Percentiles rank a stretch among this genome's conserved stretches.
These are phyloP conservation scores for Peromyscus melanophrys DNA, from an alignment of 2,797 vertebrate genomes.

Conservation along the genomic window DNA sequence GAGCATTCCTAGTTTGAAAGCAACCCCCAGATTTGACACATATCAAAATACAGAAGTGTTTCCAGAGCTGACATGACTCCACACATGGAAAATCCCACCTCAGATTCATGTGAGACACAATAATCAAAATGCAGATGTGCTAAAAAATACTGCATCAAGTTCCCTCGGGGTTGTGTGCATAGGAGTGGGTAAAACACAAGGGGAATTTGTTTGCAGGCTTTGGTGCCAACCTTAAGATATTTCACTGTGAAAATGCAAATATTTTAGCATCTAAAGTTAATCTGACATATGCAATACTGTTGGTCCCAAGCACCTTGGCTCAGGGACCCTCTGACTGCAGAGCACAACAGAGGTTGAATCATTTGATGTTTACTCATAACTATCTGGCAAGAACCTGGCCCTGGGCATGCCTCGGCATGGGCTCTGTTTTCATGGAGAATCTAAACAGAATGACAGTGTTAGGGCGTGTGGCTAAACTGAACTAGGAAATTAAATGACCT, in stretches of 20 bases:
- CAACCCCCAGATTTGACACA: not conserved
- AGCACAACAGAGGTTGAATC: not conserved
- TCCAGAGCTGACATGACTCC: not conserved
- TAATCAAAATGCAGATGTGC: not conserved
- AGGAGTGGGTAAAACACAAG: not conserved
- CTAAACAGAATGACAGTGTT: not conserved
- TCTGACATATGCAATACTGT: not conserved
- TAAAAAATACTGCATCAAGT: not conserved
- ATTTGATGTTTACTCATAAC: not conserved
- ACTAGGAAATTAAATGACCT: not conserved
- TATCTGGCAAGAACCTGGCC: not conserved
- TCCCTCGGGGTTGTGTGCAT: not conserved
- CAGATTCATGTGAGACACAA: not conserved
- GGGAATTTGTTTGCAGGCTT: not conserved
- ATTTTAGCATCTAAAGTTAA: not conserved
- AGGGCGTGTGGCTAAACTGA: not conserved
- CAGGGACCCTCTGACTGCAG: not conserved
- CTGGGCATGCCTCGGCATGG: not conserved
- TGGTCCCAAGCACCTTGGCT: not conserved
- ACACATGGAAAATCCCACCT: not conserved
- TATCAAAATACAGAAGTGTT: not conserved
- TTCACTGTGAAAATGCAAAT: not conserved
- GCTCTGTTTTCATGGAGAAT: not conserved
- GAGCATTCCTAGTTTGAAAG: not conserved
- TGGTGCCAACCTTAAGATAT: too few relatives aligned